Evolutionary conservation across 1,140 invertebrate species (phyloP).

Genomic region (Branchinecta lynchi): DNA sequence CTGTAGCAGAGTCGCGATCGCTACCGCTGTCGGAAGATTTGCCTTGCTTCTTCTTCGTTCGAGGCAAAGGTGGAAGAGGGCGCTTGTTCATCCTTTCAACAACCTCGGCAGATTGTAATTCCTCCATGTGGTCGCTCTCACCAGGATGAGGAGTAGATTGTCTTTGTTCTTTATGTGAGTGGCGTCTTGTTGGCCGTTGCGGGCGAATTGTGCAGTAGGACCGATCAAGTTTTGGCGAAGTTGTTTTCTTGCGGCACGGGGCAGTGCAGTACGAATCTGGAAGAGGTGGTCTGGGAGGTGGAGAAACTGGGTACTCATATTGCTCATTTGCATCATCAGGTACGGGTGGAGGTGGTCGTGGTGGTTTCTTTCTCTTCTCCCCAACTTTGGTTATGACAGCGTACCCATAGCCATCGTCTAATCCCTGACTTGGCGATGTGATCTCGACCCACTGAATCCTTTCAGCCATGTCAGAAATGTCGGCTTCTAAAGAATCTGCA

Average conservation of each 20-base stretch:
- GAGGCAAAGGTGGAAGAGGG: slow-evolving; percentile 18
- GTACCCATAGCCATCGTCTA: background rate
- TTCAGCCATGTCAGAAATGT: background rate
- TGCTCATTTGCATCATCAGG: slow-evolving; percentile 11
- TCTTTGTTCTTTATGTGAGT: background rate
- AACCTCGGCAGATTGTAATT: slow-evolving; percentile 17
- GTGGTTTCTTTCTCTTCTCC: slow-evolving; percentile 10
- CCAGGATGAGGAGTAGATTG: slow-evolving; percentile 13
- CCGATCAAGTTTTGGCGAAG: slow-evolving; percentile 1
- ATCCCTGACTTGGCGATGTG: background rate
- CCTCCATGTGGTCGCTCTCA: slow-evolving; percentile 12
- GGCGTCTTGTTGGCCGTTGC: slow-evolving; percentile 18
- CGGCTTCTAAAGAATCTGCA: background rate
- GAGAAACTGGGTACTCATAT: background rate
- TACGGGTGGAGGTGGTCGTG: slow-evolving; percentile 13
- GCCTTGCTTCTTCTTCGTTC: slow-evolving; percentile 16
- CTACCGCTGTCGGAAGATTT: background rate
- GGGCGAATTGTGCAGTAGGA: slow-evolving; percentile 20
- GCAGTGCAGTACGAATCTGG: slow-evolving; percentile 7
- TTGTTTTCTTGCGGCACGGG: background rate
- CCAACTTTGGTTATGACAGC: background rate
- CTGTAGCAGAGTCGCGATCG: background rate
- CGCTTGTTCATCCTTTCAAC: slow-evolving; percentile 18
- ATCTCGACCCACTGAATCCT: background rate
- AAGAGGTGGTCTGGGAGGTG: slow-evolving; percentile 17